Evolutionary conservation across 2,797 vertebrate genomes (phyloP), one percentile per base, ranked within the genome.

Genomic region (Thalassophryne amazonica): DNA sequence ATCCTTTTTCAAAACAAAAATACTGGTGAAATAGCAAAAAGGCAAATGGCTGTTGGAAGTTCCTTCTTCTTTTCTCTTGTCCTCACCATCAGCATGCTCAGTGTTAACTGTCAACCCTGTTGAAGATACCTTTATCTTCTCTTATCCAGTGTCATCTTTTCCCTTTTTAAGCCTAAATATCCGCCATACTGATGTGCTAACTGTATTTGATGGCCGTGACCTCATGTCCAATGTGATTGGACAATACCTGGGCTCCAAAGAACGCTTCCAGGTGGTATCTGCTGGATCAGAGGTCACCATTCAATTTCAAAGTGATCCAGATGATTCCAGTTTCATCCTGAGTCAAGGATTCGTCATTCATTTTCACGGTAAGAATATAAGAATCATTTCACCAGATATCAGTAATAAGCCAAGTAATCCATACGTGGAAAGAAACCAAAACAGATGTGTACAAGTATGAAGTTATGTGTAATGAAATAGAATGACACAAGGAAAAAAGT

Each of bases 281-380:
- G 91, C 91, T 1, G 94, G 93, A 21, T 93, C 93, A 2, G 94
- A 94, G 37, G 91, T 95, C 76, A 95, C 93, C n/a, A 91, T 96
- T 61, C 94, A 96, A 85, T 96, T 97, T 83, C 95, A 96, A 74
- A 94, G 93, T 3, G 93, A 96, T 21, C 86, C 91, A 0, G 91
- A 93, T 1, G 92, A 94, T 58, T 92, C 94, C 18, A 92, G 87
- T 24, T 93, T 94, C 3, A 93, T 93, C 56, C 79, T 94, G 19
- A 94, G 93, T 60, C 95, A 95, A 59, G 95, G 95, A 16, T 97
- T 97, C 70, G 91, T 97, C 34, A 91, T 97, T 49, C 93, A 94
- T 70, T 97, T 94, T 67, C 91, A 89, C 28, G 94, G 95, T 95
- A 84, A 62, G 65, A n/a, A n/a, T n/a, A n/a, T n/a, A n/a, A n/a